Percentiles rank a stretch among this genome's conserved stretches.
Evolutionary conservation across 2,797 vertebrate genomes (phyloP).

Genomic region (Aeoliscus strigatus): DNA sequence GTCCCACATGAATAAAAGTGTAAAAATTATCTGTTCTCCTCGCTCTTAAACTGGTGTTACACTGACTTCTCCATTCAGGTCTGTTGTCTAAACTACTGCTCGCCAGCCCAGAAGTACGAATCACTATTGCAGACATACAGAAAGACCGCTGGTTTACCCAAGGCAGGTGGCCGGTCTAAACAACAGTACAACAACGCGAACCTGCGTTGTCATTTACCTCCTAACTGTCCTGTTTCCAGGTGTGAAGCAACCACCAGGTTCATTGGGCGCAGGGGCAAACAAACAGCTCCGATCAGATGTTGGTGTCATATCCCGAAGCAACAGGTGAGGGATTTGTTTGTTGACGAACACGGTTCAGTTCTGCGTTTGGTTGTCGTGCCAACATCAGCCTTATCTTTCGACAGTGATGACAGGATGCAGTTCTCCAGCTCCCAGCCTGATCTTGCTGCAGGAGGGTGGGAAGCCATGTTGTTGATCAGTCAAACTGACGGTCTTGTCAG

Average conservation of each 20-base stretch:
- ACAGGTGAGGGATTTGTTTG: conserved; percentile 50
- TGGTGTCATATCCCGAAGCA: conserved; percentile 58
- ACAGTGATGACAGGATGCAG: conserved; percentile 82
- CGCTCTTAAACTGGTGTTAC: background rate
- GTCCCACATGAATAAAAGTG: background rate
- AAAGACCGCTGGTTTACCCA: conserved; percentile 89
- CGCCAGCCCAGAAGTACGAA: conserved; percentile 76
- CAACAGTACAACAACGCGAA: background rate
- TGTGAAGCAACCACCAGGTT: conserved; percentile 69
- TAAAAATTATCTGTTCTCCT: background rate
- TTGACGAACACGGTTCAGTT: background rate
- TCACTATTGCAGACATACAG: conserved; percentile 83
- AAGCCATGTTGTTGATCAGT: conserved; percentile 70
- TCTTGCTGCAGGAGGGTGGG: conserved; percentile 76
- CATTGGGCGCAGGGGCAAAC: conserved; percentile 62
- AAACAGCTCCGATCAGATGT: conserved; percentile 78
- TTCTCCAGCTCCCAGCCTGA: conserved; percentile 94
- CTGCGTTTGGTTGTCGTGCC: background rate
- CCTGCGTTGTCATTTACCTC: no score
- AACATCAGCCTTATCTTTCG: background rate
- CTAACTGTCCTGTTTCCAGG: conserved; percentile 56
- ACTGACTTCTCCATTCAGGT: conserved; percentile 63
- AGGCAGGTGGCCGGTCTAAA: conserved; percentile 31
- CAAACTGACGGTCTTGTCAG: conserved; percentile 83
- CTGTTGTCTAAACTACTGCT: conserved; percentile 87